These are phyloP conservation scores for Cercopithecus mona DNA, from an alignment of 2,113 vertebrate species.

Conservation along the genomic window DNA sequence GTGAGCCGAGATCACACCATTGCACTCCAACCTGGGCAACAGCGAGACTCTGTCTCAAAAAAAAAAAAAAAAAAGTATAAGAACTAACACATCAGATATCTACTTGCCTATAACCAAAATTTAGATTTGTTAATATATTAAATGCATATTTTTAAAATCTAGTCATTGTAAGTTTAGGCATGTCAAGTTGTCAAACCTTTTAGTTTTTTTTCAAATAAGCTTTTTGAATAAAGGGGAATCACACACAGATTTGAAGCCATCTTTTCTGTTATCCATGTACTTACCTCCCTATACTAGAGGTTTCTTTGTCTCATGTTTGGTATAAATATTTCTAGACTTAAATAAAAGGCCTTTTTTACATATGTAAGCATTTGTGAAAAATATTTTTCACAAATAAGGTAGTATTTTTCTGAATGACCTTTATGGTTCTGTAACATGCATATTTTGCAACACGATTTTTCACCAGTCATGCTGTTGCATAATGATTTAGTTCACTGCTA, in stretches of 20 bases:
- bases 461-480: not conserved
- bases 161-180: not conserved
- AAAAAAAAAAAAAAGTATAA: too few relatives aligned
- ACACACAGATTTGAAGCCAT: not conserved
- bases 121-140: slow-evolving; percentile 8
- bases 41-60: too few relatives aligned
- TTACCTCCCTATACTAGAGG: not conserved
- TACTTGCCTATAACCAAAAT: not conserved
- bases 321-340: not conserved
- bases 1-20: too few relatives aligned
- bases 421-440: not conserved
- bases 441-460: not conserved
- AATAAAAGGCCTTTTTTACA: not conserved
- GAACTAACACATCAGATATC: not conserved
- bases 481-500: not conserved
- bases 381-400: not conserved
- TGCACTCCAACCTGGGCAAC: too few relatives aligned
- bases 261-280: not conserved
- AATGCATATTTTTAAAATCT: not conserved
- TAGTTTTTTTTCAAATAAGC: not conserved
- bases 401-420: not conserved
- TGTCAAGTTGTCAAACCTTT: not conserved
- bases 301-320: not conserved
- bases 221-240: not conserved
- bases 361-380: not conserved